Conservation (phyloP, 2,113 vertebrate species). For the Hippocampus mohnikei region DNA sequence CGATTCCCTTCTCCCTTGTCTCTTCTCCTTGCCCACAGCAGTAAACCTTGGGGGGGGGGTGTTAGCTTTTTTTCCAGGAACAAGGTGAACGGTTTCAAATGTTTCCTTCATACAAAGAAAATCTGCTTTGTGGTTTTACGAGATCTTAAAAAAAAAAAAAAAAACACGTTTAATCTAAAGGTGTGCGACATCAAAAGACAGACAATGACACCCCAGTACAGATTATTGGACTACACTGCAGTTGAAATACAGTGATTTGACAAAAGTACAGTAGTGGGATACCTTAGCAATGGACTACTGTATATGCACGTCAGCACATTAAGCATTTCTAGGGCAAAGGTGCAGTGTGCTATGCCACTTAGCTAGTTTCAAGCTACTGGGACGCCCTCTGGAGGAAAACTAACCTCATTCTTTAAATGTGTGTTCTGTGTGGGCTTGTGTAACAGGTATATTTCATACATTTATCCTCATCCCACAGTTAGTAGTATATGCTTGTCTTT, state of each 20-base stretch:
- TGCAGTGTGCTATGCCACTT: no score
- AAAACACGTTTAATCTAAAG: conserved; percentile 62
- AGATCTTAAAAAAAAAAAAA: conserved; percentile 34
- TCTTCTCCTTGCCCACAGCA: conserved; percentile 48
- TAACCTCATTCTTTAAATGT: no score
- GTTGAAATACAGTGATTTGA: neutral
- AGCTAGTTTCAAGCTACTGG: no score
- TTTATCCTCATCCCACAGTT: no score
- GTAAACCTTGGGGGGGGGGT: conserved; percentile 41
- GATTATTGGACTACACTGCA: conserved; percentile 20
- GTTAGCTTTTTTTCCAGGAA: conserved; percentile 48
- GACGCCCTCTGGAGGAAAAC: no score
- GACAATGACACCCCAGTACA: conserved; percentile 5
- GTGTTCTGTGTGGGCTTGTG: no score
- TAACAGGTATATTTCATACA: no score
- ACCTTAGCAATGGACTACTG: no score
- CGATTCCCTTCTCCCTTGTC: conserved; percentile 44
- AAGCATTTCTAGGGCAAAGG: no score
- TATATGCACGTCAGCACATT: no score
- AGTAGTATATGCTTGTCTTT: no score
- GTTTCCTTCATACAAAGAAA: conserved; percentile 62
- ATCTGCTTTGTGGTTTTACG: conserved; percentile 61
- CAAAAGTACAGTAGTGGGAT: neutral
- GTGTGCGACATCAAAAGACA: conserved; percentile 45
- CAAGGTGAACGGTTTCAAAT: conserved; percentile 60